Base-by-base conservation (phyloP, 2,888 invertebrate genomes). In the Eupithecia subfuscata region DNA sequence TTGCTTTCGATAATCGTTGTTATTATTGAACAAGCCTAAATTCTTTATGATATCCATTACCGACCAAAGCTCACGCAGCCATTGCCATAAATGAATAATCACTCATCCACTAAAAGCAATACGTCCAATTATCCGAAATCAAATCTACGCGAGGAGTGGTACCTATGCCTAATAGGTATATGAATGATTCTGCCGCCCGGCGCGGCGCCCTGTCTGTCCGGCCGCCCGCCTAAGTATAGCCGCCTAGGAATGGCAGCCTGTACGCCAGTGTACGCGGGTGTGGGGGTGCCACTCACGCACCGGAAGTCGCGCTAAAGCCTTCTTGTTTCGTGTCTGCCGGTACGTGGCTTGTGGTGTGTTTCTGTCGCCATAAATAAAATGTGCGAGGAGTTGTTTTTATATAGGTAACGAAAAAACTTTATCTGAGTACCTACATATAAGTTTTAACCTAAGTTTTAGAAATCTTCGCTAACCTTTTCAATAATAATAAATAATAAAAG, bases 231-330 rank as follows among this genome's bases (percentile, higher is more conserved):
- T 85, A 85, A 84, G 83, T 81, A 82, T 82, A 81, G 80, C 83
- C 78, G 52, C 69, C 67, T 52, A 75, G 63, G 60, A 30, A 75
- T 70, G 43, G 67, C 45, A 45, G 43, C 40, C 30, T 69, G 67
- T 34, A n/a, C 65, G 71, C 75, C 3, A 11, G 48, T 69, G 67
- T 34, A n/a, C 65, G 71, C 75, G 11, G n/a, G 48, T 5, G 45
- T 6, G 45, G 52, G 48, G 75, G 75, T 73, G 80, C 82, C 84
- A 82, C 86, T 84, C 89, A 88, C 89, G 88, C 90, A 88, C 86
- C 87, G 89, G 89, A 89, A 88, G 85, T 85, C 78, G 81, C 82
- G 85, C 86, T 82, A 84, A 85, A 85, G 84, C 87, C 87, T 86
- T 86, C 86, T 87, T 84, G 82, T 84, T 86, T 84, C 82, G 84